Evolutionary conservation across 2,797 vertebrate species (phyloP).

Genomic region (Bovichtus variegatus): DNA sequence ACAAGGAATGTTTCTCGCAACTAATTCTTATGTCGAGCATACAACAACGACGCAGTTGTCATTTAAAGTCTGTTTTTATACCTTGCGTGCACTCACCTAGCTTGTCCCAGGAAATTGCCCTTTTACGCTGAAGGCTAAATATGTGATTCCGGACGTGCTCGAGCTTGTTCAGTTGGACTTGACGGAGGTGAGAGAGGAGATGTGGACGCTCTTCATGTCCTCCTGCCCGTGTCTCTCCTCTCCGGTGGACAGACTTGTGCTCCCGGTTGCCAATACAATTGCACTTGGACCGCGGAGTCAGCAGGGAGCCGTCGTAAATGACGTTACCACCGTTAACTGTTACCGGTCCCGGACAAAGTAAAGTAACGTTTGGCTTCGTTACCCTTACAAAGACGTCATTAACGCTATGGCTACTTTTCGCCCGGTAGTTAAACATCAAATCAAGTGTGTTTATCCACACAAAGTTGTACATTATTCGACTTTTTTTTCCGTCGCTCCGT

Average conservation of each 20-base stretch:
- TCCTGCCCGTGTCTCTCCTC: conserved; percentile 26
- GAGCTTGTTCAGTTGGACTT: conserved; percentile 6
- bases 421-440: background rate
- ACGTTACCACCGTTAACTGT: conserved; percentile 7
- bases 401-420: background rate
- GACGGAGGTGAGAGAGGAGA: conserved; percentile 22
- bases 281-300: conserved; percentile 62
- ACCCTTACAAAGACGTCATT: background rate
- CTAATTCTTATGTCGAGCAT: background rate
- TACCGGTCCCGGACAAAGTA: background rate
- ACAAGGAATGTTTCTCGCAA: accelerated
- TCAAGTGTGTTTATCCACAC: background rate
- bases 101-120: background rate
- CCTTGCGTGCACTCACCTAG: conserved; percentile 15
- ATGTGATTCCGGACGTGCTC: conserved; percentile 22
- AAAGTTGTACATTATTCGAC: background rate
- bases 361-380: background rate
- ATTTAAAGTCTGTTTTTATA: background rate
- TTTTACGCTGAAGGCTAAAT: conserved; percentile 51
- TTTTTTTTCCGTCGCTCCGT: too few relatives aligned
- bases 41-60: accelerated
- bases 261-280: conserved; percentile 48
- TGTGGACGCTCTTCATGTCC: conserved; percentile 27
- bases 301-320: conserved; percentile 39
- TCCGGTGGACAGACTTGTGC: conserved; percentile 30